These are phyloP conservation scores for Abramis brama DNA, from an alignment of 2,113 vertebrate genomes.

Conservation along the genomic window DNA sequence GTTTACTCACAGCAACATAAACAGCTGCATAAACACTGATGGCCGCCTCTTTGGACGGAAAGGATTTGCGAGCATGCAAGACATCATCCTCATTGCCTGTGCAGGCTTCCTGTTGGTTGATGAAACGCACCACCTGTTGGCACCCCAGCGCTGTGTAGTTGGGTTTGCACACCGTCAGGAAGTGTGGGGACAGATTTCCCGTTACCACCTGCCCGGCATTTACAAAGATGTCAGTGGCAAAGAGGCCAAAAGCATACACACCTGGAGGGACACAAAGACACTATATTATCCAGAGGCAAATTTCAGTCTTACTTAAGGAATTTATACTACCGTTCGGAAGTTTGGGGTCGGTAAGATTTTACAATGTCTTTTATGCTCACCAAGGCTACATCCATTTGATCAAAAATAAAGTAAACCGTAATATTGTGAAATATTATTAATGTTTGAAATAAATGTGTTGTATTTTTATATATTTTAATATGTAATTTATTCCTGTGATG, in stretches of 20 bases:
- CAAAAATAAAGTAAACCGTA: background rate
- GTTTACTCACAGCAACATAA: slow-evolving; percentile 83
- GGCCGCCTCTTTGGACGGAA: slow-evolving; percentile 89
- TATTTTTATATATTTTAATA: background rate
- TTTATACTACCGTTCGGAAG: background rate
- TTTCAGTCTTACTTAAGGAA: background rate
- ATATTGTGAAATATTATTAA: background rate
- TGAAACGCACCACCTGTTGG: slow-evolving; percentile 78
- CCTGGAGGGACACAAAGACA: slow-evolving; percentile 68
- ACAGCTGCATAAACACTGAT: slow-evolving; percentile 84
- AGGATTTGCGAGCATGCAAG: slow-evolving; percentile 84
- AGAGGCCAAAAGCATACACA: slow-evolving; percentile 89
- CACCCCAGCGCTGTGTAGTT: slow-evolving; percentile 91
- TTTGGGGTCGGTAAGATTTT: background rate
- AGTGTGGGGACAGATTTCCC: slow-evolving; percentile 89
- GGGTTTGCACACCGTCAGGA: slow-evolving; percentile 87
- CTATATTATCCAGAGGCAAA: background rate
- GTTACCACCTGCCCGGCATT: slow-evolving; percentile 92
- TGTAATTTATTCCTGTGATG: background rate
- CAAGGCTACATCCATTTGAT: background rate
- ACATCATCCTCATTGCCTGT: slow-evolving; percentile 84
- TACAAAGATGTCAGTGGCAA: slow-evolving; percentile 89
- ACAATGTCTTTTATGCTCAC: background rate
- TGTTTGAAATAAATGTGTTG: background rate
- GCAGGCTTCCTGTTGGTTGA: slow-evolving; percentile 83